These are phyloP conservation scores for Brachionus asplanchnoidis DNA, from an alignment of 1,140 invertebrate genomes.

Conservation along the genomic window DNA sequence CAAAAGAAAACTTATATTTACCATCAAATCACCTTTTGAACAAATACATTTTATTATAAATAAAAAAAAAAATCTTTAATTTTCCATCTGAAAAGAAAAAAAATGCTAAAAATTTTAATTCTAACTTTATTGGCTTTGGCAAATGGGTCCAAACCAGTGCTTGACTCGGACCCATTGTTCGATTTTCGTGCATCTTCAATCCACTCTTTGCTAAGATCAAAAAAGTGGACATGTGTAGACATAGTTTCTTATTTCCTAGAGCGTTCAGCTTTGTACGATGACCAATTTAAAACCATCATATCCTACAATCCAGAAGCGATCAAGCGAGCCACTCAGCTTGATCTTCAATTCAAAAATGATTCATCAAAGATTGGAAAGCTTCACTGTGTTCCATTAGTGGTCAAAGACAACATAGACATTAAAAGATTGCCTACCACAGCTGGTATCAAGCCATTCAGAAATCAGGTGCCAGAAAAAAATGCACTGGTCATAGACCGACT, in stretches of 20 bases:
- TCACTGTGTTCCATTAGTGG: constrained; percentile 36
- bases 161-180: not conserved
- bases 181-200: not conserved
- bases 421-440: constrained; percentile 13
- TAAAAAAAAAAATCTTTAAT: not conserved
- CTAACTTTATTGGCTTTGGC: not conserved
- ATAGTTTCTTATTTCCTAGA: not conserved
- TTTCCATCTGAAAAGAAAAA: not conserved
- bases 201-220: not conserved
- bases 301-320: constrained; percentile 2
- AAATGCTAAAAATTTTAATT: not conserved
- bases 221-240: constrained; percentile 28
- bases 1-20: not conserved
- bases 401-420: constrained; percentile 40
- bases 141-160: not conserved
- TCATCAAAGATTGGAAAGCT: not conserved
- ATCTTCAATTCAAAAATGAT: not conserved
- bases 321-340: not conserved
- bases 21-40: not conserved
- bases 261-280: not conserved
- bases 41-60: not conserved
- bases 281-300: constrained; percentile 5
- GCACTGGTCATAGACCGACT: constrained; percentile 18
- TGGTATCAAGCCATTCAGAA: not conserved
- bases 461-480: constrained; percentile 2